Conservation (phyloP, 2,888 invertebrate species). For the Oxytorus armatus region DNA sequence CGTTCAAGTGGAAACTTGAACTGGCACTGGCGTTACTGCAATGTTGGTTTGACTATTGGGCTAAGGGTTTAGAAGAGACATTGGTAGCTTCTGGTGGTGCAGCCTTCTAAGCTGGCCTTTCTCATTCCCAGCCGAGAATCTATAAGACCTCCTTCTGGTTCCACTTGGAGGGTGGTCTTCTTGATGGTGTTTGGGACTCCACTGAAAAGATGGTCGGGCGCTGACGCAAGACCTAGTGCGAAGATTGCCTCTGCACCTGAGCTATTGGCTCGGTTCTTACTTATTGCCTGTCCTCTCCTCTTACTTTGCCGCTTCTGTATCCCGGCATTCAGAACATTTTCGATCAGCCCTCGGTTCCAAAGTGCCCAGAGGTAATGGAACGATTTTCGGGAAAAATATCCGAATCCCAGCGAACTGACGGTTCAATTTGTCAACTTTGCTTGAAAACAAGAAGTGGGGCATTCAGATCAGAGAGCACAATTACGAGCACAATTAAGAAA, state of each 20-base stretch:
- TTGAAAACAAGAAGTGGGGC: not conserved
- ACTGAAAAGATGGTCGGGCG: constrained; percentile 11
- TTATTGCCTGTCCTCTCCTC: constrained; percentile 28
- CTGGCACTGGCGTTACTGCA: constrained; percentile 48
- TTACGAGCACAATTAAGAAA: too few species aligned
- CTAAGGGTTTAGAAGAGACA: constrained; percentile 15
- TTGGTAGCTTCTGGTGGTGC: constrained; percentile 36
- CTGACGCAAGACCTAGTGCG: not conserved
- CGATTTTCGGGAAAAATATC: not conserved
- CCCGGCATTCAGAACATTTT: not conserved
- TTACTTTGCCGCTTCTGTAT: not conserved
- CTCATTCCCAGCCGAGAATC: constrained; percentile 8
- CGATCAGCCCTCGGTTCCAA: not conserved
- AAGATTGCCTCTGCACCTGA: constrained; percentile 72
- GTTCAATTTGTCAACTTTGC: constrained; percentile 2
- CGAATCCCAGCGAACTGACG: not conserved
- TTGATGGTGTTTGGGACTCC: not conserved
- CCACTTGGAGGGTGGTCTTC: constrained; percentile 7
- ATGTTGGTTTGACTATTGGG: constrained; percentile 42
- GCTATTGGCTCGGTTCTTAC: constrained; percentile 71
- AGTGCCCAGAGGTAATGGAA: not conserved
- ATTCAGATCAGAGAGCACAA: not conserved
- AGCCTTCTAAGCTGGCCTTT: constrained; percentile 28
- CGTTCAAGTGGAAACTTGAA: constrained; percentile 71
- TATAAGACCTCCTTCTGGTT: not conserved